These are phyloP conservation scores for Luidia sarsii DNA, from an alignment of 53 echinoderm and acorn worm genomes.

Conservation along the genomic window DNA sequence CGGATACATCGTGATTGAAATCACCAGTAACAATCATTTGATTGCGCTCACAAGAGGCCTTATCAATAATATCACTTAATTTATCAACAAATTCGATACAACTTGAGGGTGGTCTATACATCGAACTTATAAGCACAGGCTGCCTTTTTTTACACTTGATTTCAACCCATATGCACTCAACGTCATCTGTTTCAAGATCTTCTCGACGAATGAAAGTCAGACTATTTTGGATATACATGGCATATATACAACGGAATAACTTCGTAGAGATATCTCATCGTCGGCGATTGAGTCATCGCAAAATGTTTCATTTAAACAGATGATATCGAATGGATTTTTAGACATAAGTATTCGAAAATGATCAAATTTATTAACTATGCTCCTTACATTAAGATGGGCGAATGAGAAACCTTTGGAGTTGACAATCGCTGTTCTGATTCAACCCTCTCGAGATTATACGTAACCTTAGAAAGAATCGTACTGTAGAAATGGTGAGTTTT, in stretches of 20 bases:
- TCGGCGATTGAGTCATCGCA: constrained; percentile 16
- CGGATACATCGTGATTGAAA: neutral
- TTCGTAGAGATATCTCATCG: constrained; percentile 7
- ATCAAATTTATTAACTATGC: constrained; percentile 21
- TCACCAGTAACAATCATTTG: neutral
- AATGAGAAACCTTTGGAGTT: constrained; percentile 18
- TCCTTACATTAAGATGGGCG: constrained; percentile 27
- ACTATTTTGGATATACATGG: neutral
- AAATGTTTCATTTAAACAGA: constrained; percentile 40
- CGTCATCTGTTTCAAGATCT: neutral
- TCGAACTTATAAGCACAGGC: neutral
- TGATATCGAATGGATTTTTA: constrained; percentile 35
- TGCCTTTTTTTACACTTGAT: neutral
- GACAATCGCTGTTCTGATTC: too few relatives aligned
- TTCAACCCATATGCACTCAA: constrained; percentile 7
- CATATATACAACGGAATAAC: constrained; percentile 11
- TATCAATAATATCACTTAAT: neutral
- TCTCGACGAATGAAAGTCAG: neutral
- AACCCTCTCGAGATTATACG: too few relatives aligned
- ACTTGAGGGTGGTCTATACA: neutral
- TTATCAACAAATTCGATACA: neutral
- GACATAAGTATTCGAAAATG: neutral
- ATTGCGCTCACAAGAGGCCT: neutral
- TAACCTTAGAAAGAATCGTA: too few relatives aligned
- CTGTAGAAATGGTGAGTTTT: too few relatives aligned